Evolutionary conservation across 1,140 invertebrate species (phyloP), one percentile per base, ranked within the genome.

Genomic region (Octopus bimaculoides): DNA sequence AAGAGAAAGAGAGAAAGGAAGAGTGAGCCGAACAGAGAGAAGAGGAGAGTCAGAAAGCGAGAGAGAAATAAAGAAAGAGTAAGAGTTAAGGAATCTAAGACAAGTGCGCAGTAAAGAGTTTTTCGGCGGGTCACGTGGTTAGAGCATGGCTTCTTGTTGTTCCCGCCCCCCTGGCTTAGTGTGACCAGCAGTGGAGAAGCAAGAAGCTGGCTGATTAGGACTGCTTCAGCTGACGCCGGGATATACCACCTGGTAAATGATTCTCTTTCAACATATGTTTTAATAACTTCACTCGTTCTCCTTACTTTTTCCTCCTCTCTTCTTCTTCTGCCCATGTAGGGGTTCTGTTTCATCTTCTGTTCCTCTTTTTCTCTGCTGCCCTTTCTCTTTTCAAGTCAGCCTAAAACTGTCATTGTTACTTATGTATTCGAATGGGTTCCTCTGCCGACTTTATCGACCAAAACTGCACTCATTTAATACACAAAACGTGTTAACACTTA

Each of bases 1-100:
- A 41, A 41, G 26, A 41, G 26, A 41, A 41, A 41, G 26, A 41
- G 26, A 76, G 73, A 80, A 74, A 55, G 14, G 8, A 55, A 75
- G 69, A 79, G 26, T 74, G n/a, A n/a, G n/a, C n/a, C n/a, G n/a
- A n/a, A n/a, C n/a, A 41, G 26, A 41, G 26, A 76, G 73, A 80
- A 74, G 61, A 2, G 8, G 73, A 75, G 69, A 79, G 26, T 74
- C 26, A 75, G 41, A 79, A 52, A 79, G 54, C n/a, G 71, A 53
- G 52, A 75, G 52, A 75, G 52, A 9, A 5, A 54, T 4, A 9
- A 53, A 53, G 8, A 79, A n/a, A 52, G 17, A 79, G 52, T 54
- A 54, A 76, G 79, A 61, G 54, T 8, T 52, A 76, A n/a, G 54
- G 7, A 55, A 74, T 17, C 54, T 20, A 56, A 69, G 54, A 20